Evolutionary conservation across 2,888 invertebrate species (phyloP), one percentile per base, ranked within the genome.

Genomic region (Agrochola lychnidis): DNA sequence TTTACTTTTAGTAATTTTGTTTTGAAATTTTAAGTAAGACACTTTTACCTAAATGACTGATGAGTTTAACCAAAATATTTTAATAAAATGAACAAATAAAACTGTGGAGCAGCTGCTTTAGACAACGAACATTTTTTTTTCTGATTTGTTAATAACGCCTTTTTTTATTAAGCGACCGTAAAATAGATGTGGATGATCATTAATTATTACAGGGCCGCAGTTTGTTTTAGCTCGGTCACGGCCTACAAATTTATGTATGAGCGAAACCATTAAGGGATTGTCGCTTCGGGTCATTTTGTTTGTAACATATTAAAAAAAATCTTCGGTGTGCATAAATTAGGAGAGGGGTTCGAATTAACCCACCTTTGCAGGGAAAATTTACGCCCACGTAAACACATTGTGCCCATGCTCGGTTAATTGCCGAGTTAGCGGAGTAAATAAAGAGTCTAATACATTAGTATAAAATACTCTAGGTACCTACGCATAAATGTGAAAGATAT

Each of bases 201-300:
- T 95, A 96, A 96, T 96, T 96, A 95, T 94, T 91, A 89, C 87
- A 78, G 91, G 90, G 91, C 89, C 91, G 92, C 94, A 94, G 95
- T 96, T 95, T 96, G 95, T 96, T 96, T 95, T 94, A 93, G 92
- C 92, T 92, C 91, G 93, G 94, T 95, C 95, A 94, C 92, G 94
- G 94, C 89, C 90, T 90, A 93, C 92, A 93, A 95, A 95, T 95
- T 95, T 95, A 95, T 95, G 93, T 95, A 94, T 94, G 93, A 94
- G 94, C 93, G 80, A 91, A 94, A 93, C 93, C 95, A 95, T 96
- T 95, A 95, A 93, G 92, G 94, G 92, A 93, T 93, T 95, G 95
- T 95, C 95, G 94, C 96, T 93, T 82, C 90, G 88, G 94, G 95
- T 91, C 89, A 90, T 93, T 92, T 91, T 86, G 89, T 85, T 82